These are phyloP conservation scores for Neotragus moschatus DNA, from an alignment of 2,113 vertebrate species.

Conservation along the genomic window DNA sequence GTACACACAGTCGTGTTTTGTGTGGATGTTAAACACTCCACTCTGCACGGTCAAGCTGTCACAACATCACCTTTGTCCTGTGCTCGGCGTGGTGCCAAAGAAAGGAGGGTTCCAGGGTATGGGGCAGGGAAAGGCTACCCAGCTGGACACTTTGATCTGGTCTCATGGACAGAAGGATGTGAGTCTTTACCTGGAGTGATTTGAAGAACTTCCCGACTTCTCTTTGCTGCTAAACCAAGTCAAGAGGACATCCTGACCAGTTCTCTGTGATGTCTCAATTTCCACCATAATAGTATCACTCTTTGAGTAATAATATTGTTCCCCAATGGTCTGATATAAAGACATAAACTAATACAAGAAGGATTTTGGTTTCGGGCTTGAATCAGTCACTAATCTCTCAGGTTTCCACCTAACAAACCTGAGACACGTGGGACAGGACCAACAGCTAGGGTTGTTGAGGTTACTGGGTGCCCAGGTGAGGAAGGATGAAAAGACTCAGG, in stretches of 20 bases:
- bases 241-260: not conserved
- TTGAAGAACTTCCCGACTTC: not conserved
- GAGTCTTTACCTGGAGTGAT: not conserved
- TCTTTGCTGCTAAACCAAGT: not conserved
- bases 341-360: not conserved
- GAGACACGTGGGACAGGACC: not conserved
- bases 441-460: not conserved
- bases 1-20: not conserved
- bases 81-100: not conserved
- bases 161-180: not conserved
- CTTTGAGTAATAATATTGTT: not conserved
- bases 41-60: not conserved
- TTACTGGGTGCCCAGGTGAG: not conserved
- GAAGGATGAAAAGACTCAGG: not conserved
- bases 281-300: not conserved
- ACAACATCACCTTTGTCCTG: not conserved
- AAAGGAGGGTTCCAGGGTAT: not conserved
- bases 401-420: not conserved
- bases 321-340: not conserved
- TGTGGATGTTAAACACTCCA: not conserved
- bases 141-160: not conserved
- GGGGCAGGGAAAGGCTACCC: not conserved
- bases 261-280: not conserved
- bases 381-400: not conserved
- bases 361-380: not conserved